Conservation (phyloP, 2,113 vertebrate genomes). For the Zosterops japonicus region DNA sequence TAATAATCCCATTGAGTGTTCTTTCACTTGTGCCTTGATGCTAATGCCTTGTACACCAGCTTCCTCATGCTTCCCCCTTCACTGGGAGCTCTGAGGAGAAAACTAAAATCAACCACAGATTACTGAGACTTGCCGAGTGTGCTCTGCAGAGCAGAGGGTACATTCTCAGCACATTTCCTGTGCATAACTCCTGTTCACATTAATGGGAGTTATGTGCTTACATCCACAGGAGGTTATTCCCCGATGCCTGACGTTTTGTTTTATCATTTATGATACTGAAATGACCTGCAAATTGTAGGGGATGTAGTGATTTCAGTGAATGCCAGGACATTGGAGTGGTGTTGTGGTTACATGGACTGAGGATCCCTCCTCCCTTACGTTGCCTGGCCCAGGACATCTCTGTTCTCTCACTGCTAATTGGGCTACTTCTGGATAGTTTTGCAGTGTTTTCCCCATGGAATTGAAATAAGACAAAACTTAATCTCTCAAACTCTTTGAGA, state of each 20-base stretch:
- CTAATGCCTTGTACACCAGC: conserved; percentile 2
- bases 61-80: conserved; percentile 32
- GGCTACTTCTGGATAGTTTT: not conserved
- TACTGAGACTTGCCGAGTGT: not conserved
- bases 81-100: conserved; percentile 15
- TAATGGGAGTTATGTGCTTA: conserved; percentile 9
- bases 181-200: not conserved
- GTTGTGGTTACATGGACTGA: not conserved
- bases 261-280: conserved; percentile 10
- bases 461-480: not conserved
- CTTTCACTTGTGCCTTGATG: conserved; percentile 17
- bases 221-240: not conserved
- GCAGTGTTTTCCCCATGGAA: not conserved
- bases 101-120: conserved; percentile 44
- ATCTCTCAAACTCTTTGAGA: not conserved
- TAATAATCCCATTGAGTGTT: not conserved
- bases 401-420: not conserved
- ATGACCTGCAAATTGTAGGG: not conserved
- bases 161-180: not conserved
- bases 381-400: not conserved
- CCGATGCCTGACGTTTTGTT: not conserved
- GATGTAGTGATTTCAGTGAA: not conserved
- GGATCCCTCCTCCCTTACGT: not conserved
- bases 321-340: rapidly evolving
- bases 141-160: not conserved